phyloP scores from a whole-genome alignment of 2,113 vertebrate species.

The Alligator mississippiensis region DNA sequence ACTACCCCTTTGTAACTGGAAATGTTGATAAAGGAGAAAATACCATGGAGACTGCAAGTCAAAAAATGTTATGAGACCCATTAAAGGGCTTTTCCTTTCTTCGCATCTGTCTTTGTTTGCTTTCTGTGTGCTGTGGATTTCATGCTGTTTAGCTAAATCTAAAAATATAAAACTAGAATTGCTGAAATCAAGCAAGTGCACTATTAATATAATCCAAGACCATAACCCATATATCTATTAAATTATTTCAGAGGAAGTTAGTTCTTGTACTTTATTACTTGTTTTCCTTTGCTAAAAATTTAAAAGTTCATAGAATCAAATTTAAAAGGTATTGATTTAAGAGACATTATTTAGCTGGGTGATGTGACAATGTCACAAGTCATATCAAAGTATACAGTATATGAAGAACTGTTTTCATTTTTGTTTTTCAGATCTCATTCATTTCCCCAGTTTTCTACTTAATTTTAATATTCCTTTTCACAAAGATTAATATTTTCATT shows the following conservation, averaged over 20 bases:
- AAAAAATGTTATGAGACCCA: constrained; percentile 64
- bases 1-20: constrained; percentile 51
- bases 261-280: not conserved
- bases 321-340: not conserved
- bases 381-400: not conserved
- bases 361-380: not conserved
- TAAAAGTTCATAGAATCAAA: not conserved
- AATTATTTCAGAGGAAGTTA: not conserved
- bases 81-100: constrained; percentile 34
- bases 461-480: not conserved
- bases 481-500: not conserved
- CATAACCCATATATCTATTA: not conserved
- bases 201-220: not conserved
- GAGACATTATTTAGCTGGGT: not conserved
- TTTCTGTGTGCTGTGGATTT: constrained; percentile 23
- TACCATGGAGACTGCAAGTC: constrained; percentile 1
- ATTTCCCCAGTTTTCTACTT: not conserved
- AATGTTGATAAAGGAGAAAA: constrained; percentile 64
- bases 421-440: not conserved
- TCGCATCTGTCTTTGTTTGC: constrained; percentile 66
- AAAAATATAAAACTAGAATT: constrained; percentile 8
- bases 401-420: not conserved
- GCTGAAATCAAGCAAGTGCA: not conserved
- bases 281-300: not conserved
- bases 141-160: constrained; percentile 18